Evolutionary conservation across 2,113 vertebrate genomes (phyloP).

Genomic region (Illadopsis cleaveri): DNA sequence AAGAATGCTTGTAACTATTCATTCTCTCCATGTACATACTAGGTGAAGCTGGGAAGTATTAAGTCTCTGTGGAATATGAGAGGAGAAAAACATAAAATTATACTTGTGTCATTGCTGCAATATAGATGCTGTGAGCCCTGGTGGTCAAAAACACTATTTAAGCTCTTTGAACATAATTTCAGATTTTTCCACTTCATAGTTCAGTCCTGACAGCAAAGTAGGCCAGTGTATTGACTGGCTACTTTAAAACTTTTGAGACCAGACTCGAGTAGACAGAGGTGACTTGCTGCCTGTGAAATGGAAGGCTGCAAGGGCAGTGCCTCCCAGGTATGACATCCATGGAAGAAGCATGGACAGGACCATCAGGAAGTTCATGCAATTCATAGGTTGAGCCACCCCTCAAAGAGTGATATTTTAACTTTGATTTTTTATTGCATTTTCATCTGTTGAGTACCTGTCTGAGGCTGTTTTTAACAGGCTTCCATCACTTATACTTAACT

Average conservation of each 20-base stretch:
- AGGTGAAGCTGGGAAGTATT: neutral
- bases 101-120: neutral
- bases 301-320: neutral
- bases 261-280: neutral
- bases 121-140: neutral
- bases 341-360: neutral
- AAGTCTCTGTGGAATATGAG: neutral
- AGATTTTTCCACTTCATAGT: neutral
- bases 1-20: neutral
- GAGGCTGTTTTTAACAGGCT: conserved; percentile 23
- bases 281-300: neutral
- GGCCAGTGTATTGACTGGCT: neutral
- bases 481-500: neutral
- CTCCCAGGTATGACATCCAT: neutral
- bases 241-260: neutral
- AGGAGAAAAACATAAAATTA: neutral
- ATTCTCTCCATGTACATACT: neutral
- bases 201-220: neutral
- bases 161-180: neutral
- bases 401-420: conserved; percentile 39
- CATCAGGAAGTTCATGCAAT: neutral
- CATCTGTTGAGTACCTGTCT: conserved; percentile 15
- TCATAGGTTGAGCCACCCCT: neutral
- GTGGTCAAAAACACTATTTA: neutral
- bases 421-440: conserved; percentile 62